A percentile compares a stretch with the other conserved stretches of the same genome.
Conservation (phyloP, 2,113 vertebrate species). For the Dicerorhinus sumatrensis region DNA sequence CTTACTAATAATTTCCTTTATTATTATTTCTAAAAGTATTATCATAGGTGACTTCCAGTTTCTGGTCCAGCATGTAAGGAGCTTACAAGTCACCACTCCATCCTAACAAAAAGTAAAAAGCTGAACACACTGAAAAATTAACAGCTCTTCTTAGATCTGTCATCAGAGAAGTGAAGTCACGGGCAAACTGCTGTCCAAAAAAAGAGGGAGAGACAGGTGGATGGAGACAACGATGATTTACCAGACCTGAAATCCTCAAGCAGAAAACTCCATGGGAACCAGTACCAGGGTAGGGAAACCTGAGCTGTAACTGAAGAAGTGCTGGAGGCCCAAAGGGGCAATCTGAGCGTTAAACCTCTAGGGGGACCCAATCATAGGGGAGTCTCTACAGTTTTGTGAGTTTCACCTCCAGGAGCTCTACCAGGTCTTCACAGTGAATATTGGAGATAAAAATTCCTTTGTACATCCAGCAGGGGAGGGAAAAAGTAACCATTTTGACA, state of each 20-base stretch:
- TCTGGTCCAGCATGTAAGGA: background rate
- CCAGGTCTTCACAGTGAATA: background rate
- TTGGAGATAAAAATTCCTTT: background rate
- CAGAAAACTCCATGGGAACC: background rate
- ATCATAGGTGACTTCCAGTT: background rate
- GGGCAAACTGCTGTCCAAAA: background rate
- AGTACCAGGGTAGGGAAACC: background rate
- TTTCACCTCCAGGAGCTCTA: background rate
- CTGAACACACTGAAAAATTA: background rate
- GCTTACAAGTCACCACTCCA: no score
- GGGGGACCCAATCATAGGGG: background rate
- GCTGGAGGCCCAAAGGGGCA: background rate
- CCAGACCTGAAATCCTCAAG: background rate
- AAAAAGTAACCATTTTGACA: background rate
- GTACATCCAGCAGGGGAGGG: background rate
- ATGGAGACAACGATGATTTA: background rate
- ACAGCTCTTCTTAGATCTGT: background rate
- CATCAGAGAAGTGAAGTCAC: background rate
- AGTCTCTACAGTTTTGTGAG: background rate
- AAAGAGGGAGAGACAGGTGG: background rate
- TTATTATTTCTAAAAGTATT: background rate
- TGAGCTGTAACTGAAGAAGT: background rate
- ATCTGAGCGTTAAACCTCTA: background rate
- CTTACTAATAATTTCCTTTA: background rate
- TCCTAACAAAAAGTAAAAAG: background rate